phyloP scores from a whole-genome alignment of 2,888 invertebrate species.

The Erebia ligea region DNA sequence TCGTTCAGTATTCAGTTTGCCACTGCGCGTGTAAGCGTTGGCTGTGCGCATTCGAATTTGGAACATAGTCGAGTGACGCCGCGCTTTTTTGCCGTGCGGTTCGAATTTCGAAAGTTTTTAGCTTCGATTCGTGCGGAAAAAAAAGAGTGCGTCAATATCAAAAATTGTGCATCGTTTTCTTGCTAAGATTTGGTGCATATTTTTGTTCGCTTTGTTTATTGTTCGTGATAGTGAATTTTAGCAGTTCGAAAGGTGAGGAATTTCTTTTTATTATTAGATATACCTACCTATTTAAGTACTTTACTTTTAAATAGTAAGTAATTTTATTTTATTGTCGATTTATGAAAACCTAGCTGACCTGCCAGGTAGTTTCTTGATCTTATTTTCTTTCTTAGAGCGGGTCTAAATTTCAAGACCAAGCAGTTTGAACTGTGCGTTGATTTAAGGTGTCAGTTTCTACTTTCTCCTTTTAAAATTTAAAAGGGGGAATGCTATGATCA shows the following conservation, averaged over 20 bases:
- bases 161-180: constrained; percentile 51
- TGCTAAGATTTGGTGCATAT: constrained; percentile 43
- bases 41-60: constrained; percentile 57
- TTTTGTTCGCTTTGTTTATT: constrained; percentile 35
- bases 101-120: constrained; percentile 43
- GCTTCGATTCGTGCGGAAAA: constrained; percentile 47
- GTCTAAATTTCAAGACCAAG: no score
- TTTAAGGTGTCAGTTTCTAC: no score
- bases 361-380: no score
- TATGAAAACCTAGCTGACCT: no score
- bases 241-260: constrained; percentile 42
- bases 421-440: no score
- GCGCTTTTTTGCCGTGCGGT: constrained; percentile 48
- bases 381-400: no score
- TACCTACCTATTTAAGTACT: background rate
- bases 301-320: no score
- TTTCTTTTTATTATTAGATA: background rate
- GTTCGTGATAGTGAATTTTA: constrained; percentile 33
- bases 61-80: constrained; percentile 57
- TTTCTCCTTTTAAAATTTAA: no score
- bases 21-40: constrained; percentile 65
- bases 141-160: constrained; percentile 47
- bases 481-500: no score
- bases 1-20: constrained; percentile 56
- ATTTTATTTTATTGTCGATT: no score